Percentiles rank a stretch among this genome's conserved stretches.
These are phyloP conservation scores for Caenorhabditis sp. DNA, from an alignment of 2,888 invertebrate species.

Conservation along the genomic window DNA sequence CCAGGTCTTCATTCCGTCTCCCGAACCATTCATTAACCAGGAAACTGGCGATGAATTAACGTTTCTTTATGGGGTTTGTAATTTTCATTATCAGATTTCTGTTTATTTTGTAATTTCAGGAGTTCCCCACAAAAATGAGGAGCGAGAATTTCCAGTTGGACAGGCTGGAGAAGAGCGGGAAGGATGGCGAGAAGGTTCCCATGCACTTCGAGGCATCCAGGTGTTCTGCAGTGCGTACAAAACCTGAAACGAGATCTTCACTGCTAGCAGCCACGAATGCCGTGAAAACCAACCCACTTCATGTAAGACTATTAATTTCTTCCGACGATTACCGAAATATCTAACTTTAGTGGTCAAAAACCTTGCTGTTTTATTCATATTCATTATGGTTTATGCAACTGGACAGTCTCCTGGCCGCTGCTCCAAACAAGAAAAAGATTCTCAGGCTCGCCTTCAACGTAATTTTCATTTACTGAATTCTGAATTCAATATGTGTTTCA, in stretches of 20 bases:
- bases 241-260: constrained; percentile 78
- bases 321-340: too few relatives aligned
- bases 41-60: constrained; percentile 65
- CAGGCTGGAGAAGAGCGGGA: constrained; percentile 64
- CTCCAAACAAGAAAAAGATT: constrained; percentile 88
- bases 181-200: constrained; percentile 65
- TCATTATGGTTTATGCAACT: constrained; percentile 96
- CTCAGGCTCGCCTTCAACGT: constrained; percentile 85
- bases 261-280: constrained; percentile 72
- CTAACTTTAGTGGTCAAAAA: constrained; percentile 78
- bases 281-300: constrained; percentile 70
- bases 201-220: constrained; percentile 69
- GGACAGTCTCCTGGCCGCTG: constrained; percentile 88
- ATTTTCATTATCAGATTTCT: too few relatives aligned
- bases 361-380: constrained; percentile 85
- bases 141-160: constrained; percentile 78
- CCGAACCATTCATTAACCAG: constrained; percentile 87
- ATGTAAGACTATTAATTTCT: constrained; percentile 16
- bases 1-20: constrained; percentile 93
- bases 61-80: constrained; percentile 70
- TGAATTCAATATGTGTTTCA: constrained; percentile 45
- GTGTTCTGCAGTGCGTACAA: constrained; percentile 76
- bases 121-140: constrained; percentile 77
- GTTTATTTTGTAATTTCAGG: constrained; percentile 52
- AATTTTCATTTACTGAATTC: constrained; percentile 20